Evolutionary conservation across 1,140 invertebrate genomes (phyloP).

Genomic region (Antheraea mylitta): DNA sequence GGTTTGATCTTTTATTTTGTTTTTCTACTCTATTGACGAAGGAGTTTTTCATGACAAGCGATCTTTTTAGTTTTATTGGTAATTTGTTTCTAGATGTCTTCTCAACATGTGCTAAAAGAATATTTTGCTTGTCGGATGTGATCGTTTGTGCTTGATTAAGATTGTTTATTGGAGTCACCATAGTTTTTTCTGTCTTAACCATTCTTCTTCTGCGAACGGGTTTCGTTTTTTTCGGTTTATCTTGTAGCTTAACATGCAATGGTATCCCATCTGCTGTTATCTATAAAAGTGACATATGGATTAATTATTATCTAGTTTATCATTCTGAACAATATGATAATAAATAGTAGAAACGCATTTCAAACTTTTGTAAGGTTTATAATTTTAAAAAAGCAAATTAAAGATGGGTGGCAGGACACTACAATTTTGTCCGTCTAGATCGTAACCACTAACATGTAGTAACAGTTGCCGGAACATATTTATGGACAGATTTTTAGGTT

Average conservation of each 20-base stretch:
- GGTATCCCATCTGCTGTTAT: conserved; percentile 22
- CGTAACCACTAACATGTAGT: no score
- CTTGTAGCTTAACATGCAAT: conserved; percentile 10
- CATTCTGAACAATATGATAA: no score
- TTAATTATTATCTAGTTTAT: not conserved
- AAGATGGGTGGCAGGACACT: no score
- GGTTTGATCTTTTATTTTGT: not conserved
- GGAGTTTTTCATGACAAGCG: conserved; percentile 6
- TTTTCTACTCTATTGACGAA: not conserved
- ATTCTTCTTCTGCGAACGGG: conserved; percentile 23
- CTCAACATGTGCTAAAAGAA: not conserved
- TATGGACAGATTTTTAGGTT: no score
- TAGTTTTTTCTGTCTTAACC: conserved; percentile 28
- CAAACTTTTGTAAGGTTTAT: no score
- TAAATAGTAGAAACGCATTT: no score
- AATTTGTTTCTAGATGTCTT: conserved; percentile 29
- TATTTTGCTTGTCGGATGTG: not conserved
- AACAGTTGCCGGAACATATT: no score
- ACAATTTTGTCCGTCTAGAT: no score
- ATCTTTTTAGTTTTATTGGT: conserved; percentile 25
- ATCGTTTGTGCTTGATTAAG: not conserved
- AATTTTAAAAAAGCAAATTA: no score
- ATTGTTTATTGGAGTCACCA: conserved; percentile 13
- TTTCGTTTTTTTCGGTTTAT: conserved; percentile 32
- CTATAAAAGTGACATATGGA: conserved; percentile 11